A percentile compares a stretch with the other conserved stretches of the same genome.
Evolutionary conservation across 1,140 invertebrate genomes (phyloP).

Genomic region (Neodiprion virginianus): DNA sequence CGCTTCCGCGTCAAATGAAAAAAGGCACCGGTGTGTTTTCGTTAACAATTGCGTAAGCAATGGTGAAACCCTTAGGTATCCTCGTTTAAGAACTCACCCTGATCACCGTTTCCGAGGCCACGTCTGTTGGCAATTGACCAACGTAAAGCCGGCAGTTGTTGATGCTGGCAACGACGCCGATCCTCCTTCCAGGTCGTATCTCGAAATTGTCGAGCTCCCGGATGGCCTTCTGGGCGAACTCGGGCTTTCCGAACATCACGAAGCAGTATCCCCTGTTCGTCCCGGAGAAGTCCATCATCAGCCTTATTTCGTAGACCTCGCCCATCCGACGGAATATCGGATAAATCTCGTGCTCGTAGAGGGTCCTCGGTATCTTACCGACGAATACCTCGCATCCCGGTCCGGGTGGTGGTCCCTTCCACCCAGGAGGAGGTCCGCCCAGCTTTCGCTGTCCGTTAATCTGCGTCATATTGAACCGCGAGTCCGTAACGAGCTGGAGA

Average conservation of each 20-base stretch:
- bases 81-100: constrained; percentile 32
- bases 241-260: constrained; percentile 66
- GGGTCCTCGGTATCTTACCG: constrained; percentile 80
- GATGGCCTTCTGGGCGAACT: constrained; percentile 68
- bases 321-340: constrained; percentile 72
- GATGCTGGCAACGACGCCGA: constrained; percentile 71
- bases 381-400: constrained; percentile 83
- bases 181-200: constrained; percentile 63
- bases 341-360: constrained; percentile 83
- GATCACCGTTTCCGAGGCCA: constrained; percentile 38
- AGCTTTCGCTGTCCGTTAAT: constrained; percentile 68
- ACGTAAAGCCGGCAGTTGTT: constrained; percentile 76
- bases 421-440: constrained; percentile 60
- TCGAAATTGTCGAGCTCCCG: constrained; percentile 67
- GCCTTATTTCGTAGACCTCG: constrained; percentile 76
- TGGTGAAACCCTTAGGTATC: too few relatives aligned
- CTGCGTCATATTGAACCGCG: constrained; percentile 47
- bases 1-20: too few relatives aligned
- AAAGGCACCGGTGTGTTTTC: too few relatives aligned
- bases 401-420: constrained; percentile 59
- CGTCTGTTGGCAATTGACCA: constrained; percentile 54
- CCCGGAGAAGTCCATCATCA: constrained; percentile 82
- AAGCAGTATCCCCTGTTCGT: constrained; percentile 73
- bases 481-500: constrained; percentile 33
- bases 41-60: too few relatives aligned